Evolutionary conservation across 1,140 invertebrate species (phyloP).

Genomic region (Drosophila micromelanica): DNA sequence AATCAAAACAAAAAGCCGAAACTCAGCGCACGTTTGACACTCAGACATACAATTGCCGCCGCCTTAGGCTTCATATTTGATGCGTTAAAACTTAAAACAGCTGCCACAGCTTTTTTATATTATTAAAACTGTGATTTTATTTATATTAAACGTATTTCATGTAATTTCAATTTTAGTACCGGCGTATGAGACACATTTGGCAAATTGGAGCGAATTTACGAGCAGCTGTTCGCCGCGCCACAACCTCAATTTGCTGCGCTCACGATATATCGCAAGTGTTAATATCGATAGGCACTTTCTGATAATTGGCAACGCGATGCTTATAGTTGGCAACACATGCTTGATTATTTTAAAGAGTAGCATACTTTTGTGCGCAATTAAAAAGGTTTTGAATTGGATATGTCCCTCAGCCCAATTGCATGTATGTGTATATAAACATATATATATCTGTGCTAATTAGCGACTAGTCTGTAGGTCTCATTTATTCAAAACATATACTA

Average conservation of each 20-base stretch:
- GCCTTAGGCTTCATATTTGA: no score
- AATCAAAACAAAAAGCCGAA: slow-evolving; percentile 80
- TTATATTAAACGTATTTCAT: background rate
- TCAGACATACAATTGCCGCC: slow-evolving; percentile 3
- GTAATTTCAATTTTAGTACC: background rate
- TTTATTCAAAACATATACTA: no score
- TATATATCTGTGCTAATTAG: background rate
- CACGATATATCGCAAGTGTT: background rate
- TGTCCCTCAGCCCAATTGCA: background rate
- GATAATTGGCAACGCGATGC: slow-evolving; percentile 1
- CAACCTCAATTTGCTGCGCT: slow-evolving; percentile 4
- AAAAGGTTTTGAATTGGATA: background rate
- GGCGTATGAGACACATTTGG: background rate
- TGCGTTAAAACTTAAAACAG: background rate
- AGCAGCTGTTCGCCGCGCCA: slow-evolving; percentile 23
- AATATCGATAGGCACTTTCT: slow-evolving; percentile 11
- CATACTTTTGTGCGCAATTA: slow-evolving; percentile 23
- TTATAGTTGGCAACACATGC: background rate
- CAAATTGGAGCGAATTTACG: background rate
- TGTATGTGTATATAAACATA: no score
- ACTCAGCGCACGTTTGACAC: slow-evolving; percentile 49
- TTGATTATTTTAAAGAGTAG: background rate
- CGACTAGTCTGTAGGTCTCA: no score
- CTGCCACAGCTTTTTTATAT: background rate
- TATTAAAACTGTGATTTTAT: background rate